Conservation (phyloP, 2,888 invertebrate genomes). For the Stenichneumon culpator region DNA sequence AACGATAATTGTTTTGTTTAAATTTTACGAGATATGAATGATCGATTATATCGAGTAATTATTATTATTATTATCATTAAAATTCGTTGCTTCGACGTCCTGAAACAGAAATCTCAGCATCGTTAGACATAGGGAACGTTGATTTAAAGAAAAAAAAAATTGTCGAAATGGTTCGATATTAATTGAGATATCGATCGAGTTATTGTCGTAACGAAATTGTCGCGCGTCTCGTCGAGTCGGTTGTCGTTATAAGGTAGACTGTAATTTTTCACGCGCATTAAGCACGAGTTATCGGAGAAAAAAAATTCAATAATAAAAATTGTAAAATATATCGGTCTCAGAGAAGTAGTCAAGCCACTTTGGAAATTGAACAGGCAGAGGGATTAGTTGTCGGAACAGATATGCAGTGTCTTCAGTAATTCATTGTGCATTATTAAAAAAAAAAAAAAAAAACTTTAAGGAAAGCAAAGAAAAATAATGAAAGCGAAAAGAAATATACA, state of each 20-base stretch:
- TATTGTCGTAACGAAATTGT: background rate
- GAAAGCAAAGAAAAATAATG: conserved; percentile 40
- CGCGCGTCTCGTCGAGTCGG: conserved; percentile 2
- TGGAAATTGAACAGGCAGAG: background rate
- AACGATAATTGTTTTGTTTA: conserved; percentile 27
- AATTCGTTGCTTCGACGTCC: conserved; percentile 74
- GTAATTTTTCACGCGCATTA: background rate
- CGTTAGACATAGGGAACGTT: conserved; percentile 73
- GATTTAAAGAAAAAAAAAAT: conserved; percentile 14
- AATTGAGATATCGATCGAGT: background rate
- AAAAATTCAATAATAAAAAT: background rate
- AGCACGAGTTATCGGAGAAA: too few relatives aligned
- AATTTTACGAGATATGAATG: conserved; percentile 40
- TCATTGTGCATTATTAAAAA: conserved; percentile 7
- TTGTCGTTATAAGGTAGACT: background rate
- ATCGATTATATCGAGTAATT: conserved; percentile 61
- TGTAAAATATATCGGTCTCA: background rate
- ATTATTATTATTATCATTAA: conserved; percentile 66
- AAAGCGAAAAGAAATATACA: conserved; percentile 86
- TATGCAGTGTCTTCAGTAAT: conserved; percentile 1
- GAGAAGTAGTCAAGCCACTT: background rate
- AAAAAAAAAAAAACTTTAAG: conserved; percentile 29
- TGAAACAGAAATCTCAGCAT: conserved; percentile 83
- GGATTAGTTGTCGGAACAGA: background rate
- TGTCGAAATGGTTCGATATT: background rate